phyloP scores from a whole-genome alignment of 2,797 vertebrate species.

The Strix occidentalis region DNA sequence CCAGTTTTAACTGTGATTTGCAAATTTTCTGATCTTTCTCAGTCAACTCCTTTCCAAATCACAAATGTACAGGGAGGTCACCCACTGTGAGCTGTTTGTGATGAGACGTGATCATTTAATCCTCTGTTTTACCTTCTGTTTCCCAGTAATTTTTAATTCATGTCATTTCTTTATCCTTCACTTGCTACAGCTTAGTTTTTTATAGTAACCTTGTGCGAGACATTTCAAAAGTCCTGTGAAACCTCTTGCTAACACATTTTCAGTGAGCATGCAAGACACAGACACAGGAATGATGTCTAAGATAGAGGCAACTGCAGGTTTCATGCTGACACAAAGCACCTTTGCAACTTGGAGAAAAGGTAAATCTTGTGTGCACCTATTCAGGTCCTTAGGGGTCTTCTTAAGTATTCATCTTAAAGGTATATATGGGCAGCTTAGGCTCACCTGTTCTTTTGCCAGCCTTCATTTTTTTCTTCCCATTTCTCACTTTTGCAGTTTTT shows the following conservation, averaged over 20 bases:
- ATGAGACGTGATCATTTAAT: neutral
- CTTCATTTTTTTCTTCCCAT: neutral
- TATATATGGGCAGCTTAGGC: neutral
- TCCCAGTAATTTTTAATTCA: constrained; percentile 1
- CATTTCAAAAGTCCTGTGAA: neutral
- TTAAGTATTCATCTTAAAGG: neutral
- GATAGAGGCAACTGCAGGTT: neutral
- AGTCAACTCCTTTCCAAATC: neutral
- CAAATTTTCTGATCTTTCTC: neutral
- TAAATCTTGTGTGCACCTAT: neutral
- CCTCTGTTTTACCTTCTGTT: neutral
- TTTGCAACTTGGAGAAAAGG: neutral
- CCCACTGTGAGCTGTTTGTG: neutral
- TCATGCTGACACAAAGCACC: neutral
- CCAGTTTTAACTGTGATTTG: neutral
- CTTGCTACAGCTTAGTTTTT: neutral
- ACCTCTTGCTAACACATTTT: neutral
- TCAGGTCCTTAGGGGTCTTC: neutral
- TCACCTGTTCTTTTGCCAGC: neutral
- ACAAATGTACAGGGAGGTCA: neutral
- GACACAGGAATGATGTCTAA: neutral
- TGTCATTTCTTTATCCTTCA: neutral
- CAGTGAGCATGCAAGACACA: neutral
- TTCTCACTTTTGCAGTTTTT: neutral
- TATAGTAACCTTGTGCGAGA: neutral